Conservation (phyloP, 2,888 invertebrate genomes). For the Brachynemurus nebulosus region DNA sequence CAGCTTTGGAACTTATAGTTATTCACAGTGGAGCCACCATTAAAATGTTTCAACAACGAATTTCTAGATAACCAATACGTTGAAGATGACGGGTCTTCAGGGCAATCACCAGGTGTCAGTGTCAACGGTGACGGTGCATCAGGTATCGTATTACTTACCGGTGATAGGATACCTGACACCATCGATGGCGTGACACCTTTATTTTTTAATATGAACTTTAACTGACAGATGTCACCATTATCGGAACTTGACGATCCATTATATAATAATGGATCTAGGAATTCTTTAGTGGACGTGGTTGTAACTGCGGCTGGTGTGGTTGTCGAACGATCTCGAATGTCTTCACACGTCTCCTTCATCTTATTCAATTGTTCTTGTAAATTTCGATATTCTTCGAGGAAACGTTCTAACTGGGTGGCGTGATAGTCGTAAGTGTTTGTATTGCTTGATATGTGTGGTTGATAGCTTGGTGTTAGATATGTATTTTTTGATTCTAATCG, state of each 20-base stretch:
- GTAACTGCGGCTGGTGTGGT: slow-evolving; percentile 6
- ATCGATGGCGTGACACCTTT: slow-evolving; percentile 31
- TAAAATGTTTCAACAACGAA: slow-evolving; percentile 32
- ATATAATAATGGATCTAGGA: slow-evolving; percentile 33
- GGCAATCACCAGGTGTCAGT: not conserved
- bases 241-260: slow-evolving; percentile 30
- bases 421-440: slow-evolving; percentile 58
- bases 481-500: slow-evolving; percentile 32
- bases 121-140: slow-evolving; percentile 3
- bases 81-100: slow-evolving; percentile 22
- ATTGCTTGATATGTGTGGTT: slow-evolving; percentile 31
- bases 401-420: slow-evolving; percentile 63
- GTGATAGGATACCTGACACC: not conserved
- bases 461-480: slow-evolving; percentile 23
- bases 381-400: slow-evolving; percentile 64
- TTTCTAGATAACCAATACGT: slow-evolving; percentile 33
- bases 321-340: slow-evolving; percentile 36
- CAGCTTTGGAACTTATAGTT: slow-evolving; percentile 41
- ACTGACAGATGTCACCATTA: slow-evolving; percentile 26
- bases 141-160: not conserved
- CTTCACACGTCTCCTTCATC: slow-evolving; percentile 68
- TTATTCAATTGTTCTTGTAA: slow-evolving; percentile 63
- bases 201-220: slow-evolving; percentile 41
- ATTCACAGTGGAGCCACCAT: slow-evolving; percentile 23
- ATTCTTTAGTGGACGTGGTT: slow-evolving; percentile 16